Base-by-base conservation (phyloP, 2,113 vertebrate genomes). In the Sphyrna mokarran region DNA sequence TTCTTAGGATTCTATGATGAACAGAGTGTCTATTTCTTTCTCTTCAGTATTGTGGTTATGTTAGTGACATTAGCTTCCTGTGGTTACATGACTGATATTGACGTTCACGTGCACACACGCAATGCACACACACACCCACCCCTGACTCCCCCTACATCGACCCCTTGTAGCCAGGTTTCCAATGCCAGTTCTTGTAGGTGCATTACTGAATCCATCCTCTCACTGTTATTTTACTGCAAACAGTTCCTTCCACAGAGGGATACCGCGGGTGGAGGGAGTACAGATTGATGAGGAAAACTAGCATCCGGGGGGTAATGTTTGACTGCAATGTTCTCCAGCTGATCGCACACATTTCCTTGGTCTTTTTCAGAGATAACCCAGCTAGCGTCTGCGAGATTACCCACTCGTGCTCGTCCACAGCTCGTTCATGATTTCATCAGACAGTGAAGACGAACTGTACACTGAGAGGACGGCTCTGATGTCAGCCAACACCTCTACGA, bases 391-490 rank as follows among this genome's bases (percentile, higher is more conserved):
- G 37, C 70, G 66, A 94, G 93, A 23, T 94, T 68, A 94, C 22
- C 61, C 66, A 48, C 68, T 43, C 23, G 37, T 70, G 23, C 69
- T 70, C 7, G 9, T 26, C 48, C 68, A 95, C 54, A 95, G 94
- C 69, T 33, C 8, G 22, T 98, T 98, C 97, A 99, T 98, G 98
- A 98, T 98, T 96, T 97, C 97, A 40, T 99, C 99, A 0, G 99
- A 99, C 96, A 99, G 98, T 0, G 99, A 99, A 58, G 99, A 99
- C 9, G 99, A 99, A 96, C 97, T 97, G 22, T 99, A 98, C 96
- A 98, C 98, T 54, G 99, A 99, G 96, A 98, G 98, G 96, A 98
- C 99, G 0, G 98, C 99, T 9, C 96, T 99, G 97, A 98, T 99
- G 96, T 98, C 97, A 0, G 97, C 98, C 0, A 98, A 98, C 97